Conservation (phyloP, 2,888 invertebrate species). For the Lamproptera curius region DNA sequence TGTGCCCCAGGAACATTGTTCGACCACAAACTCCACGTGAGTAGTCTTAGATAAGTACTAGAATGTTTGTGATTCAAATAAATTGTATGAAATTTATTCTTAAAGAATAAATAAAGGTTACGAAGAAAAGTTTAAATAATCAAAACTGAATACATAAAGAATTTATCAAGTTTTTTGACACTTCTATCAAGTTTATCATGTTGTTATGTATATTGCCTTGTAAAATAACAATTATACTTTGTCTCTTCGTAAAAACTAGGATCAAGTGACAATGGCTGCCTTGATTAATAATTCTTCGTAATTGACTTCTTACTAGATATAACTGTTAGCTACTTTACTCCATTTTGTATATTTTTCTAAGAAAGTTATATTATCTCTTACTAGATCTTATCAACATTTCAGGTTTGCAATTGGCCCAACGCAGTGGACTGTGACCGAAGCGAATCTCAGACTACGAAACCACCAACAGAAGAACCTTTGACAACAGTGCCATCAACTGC, state of each 20-base stretch:
- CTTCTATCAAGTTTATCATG: no score
- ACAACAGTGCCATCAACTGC: neutral
- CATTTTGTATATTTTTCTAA: neutral
- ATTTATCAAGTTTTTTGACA: no score
- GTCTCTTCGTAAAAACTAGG: no score
- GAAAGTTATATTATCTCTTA: neutral
- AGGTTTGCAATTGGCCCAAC: conserved; percentile 36
- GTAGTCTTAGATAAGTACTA: no score
- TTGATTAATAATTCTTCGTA: neutral
- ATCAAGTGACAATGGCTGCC: neutral
- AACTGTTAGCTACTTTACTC: neutral
- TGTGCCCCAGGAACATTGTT: conserved; percentile 43
- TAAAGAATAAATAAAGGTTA: no score
- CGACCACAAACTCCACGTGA: conserved; percentile 41
- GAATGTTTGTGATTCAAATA: no score
- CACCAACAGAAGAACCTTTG: neutral
- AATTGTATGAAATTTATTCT: no score
- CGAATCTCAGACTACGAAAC: conserved; percentile 1
- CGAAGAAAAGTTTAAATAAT: no score
- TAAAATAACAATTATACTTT: no score
- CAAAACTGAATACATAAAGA: no score
- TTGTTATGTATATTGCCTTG: no score
- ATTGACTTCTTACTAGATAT: neutral
- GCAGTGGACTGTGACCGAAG: conserved; percentile 25
- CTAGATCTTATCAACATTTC: conserved; percentile 16